Evolutionary conservation across 2,888 invertebrate genomes (phyloP), one percentile per base, ranked within the genome.

Genomic region (Ennomos erosarius): DNA sequence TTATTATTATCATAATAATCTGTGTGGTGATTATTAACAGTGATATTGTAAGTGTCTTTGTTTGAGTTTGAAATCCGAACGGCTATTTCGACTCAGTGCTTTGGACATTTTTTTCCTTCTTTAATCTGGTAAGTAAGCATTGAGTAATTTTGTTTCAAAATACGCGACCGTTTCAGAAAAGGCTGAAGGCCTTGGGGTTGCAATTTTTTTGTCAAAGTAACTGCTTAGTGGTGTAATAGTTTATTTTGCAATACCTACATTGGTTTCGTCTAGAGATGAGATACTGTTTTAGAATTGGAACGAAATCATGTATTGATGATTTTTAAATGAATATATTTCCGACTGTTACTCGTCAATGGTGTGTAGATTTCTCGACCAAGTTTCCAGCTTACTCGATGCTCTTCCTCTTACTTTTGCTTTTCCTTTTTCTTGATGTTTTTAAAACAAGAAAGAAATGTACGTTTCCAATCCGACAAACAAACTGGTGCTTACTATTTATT

Each of bases 21-120:
- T 54, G 34, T 46, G 59, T 42, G 26, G 59, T 59, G 54, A 50
- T 53, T 45, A 11, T 38, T 45, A 55, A 26, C 43, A 56, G 65
- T 62, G 64, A 34, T 44, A 49, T 55, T 62, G 61, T 62, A 49
- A 48, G 57, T 67, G 58, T 55, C 50, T 46, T 55, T 48, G 35
- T 5, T 26, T 37, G 13, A 26, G 6, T 55, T 58, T 35, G 49
- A 59, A 26, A 26, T 26, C 4, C 26, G 26, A 26, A 26, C 26
- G 26, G 26, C 5, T 26, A 6, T 26, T 26, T 26, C 1, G 5
- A 26, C 5, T 26, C 26, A 26, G 26, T 26, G 26, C 26, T 26
- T 26, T 26, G 59, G 57, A 58, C 59, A 35, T 35, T 59, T 36
- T 55, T 43, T 59, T 26, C 26, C 26, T 26, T 26, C 26, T 26